Base-by-base conservation (phyloP, 2,888 invertebrate species). In the Electrophaes corylata region DNA sequence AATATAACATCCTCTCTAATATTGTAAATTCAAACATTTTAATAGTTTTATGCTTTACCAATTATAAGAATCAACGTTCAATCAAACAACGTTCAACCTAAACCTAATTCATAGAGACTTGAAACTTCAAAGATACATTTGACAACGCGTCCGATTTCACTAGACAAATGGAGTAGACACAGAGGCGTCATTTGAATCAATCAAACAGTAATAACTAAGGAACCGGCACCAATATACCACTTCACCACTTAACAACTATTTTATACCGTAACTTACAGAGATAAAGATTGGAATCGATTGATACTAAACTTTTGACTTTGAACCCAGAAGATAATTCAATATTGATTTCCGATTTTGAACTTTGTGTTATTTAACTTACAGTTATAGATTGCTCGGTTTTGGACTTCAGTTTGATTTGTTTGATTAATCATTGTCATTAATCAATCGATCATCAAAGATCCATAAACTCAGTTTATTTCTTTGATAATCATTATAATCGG, bases 401-500 rank as follows among this genome's bases (percentile, higher is more conserved):
- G 0, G 1, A 11, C 10, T 44, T 14, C 14, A 14, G 1, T 16
- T n/a, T 6, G 23, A 26, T 26, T 26, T 19, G 41, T 79, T 76
- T 80, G 77, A 82, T 80, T 83, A 78, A 85, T 85, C 82, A 81
- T 81, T 75, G 72, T 75, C 68, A 75, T 79, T 81, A 78, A 82
- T 84, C 83, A 79, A 80, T 76, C 66, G 65, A 71, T 76, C 73
- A 84, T 88, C 81, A 83, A 78, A 84, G 81, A 78, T 75, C 69
- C 78, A 85, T 85, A 84, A 85, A 70, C 65, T 65, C 56, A 72
- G 76, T 81, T 78, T 78, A 69, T 78, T 82, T 81, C 78, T 82
- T 69, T 54, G 68, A 71, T 76, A 82, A 84, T 79, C 81, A 84
- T 83, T 75, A 79, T 69, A 71, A 50, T 64, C 69, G 62, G 69